These are phyloP conservation scores for Agrilus mali DNA, from an alignment of 2,888 invertebrate species.

Conservation along the genomic window DNA sequence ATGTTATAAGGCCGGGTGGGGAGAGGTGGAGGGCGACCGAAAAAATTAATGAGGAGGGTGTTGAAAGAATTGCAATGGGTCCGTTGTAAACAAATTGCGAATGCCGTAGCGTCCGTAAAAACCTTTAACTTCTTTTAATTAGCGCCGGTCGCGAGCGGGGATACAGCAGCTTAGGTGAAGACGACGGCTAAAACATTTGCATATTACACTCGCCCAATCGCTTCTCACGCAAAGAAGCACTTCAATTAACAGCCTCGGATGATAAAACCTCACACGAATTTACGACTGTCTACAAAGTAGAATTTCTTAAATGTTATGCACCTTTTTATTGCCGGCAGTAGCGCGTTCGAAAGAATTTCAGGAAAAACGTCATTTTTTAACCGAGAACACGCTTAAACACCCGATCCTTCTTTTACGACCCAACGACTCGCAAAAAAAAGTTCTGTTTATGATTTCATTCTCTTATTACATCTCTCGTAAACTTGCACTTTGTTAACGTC, in stretches of 20 bases:
- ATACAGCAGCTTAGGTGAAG: constrained; percentile 8
- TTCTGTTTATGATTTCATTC: too few relatives aligned
- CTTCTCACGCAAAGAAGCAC: constrained; percentile 21
- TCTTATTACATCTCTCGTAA: too few relatives aligned
- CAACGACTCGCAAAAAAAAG: too few relatives aligned
- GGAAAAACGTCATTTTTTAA: too few relatives aligned
- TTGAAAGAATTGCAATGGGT: constrained; percentile 23
- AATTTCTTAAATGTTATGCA: too few relatives aligned
- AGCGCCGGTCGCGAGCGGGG: constrained; percentile 21
- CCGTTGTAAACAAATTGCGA: constrained; percentile 26
- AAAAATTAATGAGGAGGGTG: constrained; percentile 25
- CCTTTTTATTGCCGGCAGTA: too few relatives aligned
- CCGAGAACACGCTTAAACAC: too few relatives aligned
- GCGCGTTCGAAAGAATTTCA: too few relatives aligned
- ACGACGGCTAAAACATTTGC: constrained; percentile 18
- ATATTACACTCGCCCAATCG: constrained; percentile 23
- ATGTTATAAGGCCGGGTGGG: too few relatives aligned
- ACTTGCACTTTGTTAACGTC: too few relatives aligned
- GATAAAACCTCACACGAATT: constrained; percentile 23
- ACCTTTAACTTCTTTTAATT: constrained; percentile 34
- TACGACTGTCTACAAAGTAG: too few relatives aligned
- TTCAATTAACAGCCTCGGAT: constrained; percentile 33
- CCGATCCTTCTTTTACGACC: too few relatives aligned
- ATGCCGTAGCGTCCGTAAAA: constrained; percentile 24
- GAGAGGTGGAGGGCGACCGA: constrained; percentile 3